Percentiles rank a stretch among this genome's conserved stretches.
phyloP scores from a whole-genome alignment of 2,113 vertebrate genomes.

The Corythoichthys intestinalis region DNA sequence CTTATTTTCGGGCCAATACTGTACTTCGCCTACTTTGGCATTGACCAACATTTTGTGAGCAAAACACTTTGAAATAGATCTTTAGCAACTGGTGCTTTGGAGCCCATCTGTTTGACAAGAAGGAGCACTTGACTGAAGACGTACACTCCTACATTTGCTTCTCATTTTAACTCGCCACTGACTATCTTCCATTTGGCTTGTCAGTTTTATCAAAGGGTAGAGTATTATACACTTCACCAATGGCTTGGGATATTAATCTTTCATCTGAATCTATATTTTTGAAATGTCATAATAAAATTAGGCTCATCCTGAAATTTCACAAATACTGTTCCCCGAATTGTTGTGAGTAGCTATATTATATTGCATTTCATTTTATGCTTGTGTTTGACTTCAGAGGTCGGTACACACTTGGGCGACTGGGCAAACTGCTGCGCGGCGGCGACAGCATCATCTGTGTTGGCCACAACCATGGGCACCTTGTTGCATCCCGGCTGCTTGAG shows the following conservation, averaged over 20 bases:
- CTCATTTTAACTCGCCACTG: not conserved
- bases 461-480: slow-evolving; percentile 89
- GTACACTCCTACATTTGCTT: not conserved
- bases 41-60: not conserved
- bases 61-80: not conserved
- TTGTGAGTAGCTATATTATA: not conserved
- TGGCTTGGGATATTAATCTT: not conserved
- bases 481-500: slow-evolving; percentile 97
- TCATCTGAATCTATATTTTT: not conserved
- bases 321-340: too few species aligned
- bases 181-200: not conserved
- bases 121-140: not conserved
- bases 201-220: not conserved
- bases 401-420: slow-evolving; percentile 85
- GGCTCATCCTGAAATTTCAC: too few species aligned
- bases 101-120: not conserved
- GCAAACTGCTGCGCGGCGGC: slow-evolving; percentile 95
- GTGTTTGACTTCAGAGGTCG: not conserved
- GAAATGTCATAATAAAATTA: not conserved
- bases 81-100: not conserved
- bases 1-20: too few species aligned
- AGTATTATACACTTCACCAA: not conserved
- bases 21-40: not conserved
- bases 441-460: slow-evolving; percentile 87
- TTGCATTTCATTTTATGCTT: not conserved